A percentile compares a stretch with the other conserved stretches of the same genome.
phyloP scores from a whole-genome alignment of 2,113 vertebrate genomes.

The Elanus axillaris region DNA sequence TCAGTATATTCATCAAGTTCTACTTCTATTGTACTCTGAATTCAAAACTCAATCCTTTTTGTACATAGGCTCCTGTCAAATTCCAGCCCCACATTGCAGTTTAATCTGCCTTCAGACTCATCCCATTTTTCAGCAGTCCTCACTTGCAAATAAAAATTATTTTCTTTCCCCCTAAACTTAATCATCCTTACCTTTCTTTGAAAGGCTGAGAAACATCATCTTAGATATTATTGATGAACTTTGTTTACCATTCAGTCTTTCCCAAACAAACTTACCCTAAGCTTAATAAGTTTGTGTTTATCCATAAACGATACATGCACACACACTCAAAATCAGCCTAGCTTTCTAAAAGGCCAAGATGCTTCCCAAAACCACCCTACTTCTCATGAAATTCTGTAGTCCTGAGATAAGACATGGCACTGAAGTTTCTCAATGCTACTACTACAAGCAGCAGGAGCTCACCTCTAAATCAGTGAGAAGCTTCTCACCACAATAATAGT shows the following conservation, averaged over 20 bases:
- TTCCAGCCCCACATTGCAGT: background rate
- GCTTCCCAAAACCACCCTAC: background rate
- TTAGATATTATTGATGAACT: background rate
- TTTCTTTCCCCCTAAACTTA: background rate
- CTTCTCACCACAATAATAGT: background rate
- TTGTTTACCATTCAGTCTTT: background rate
- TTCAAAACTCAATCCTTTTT: background rate
- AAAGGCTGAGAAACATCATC: background rate
- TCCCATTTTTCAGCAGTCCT: background rate
- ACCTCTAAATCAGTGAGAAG: background rate
- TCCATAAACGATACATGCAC: background rate
- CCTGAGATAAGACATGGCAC: background rate
- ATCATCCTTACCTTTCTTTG: background rate
- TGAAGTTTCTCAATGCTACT: background rate
- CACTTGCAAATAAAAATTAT: background rate
- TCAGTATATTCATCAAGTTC: background rate
- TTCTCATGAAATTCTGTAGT: background rate
- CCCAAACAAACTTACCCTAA: background rate
- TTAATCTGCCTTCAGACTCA: background rate
- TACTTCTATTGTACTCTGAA: background rate
- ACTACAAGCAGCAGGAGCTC: background rate
- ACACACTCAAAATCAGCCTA: background rate
- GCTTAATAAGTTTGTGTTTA: background rate
- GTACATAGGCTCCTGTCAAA: background rate
- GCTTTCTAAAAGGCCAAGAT: background rate